These are phyloP conservation scores for Sebastes kiyomatsui DNA, from an alignment of 2,797 vertebrate genomes.

Conservation along the genomic window DNA sequence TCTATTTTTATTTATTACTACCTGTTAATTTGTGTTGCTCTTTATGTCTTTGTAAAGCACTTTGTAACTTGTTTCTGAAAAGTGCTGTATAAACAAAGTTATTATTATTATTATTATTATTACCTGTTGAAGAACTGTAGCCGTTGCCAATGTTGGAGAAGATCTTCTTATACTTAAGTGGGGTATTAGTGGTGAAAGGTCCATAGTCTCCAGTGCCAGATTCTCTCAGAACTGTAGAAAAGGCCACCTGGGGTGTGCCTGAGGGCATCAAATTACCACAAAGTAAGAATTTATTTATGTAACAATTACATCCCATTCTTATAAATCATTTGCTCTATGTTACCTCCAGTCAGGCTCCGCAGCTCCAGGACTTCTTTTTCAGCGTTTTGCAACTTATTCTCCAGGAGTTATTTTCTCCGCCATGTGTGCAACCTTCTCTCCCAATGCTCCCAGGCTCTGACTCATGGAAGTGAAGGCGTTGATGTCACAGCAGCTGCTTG, in stretches of 20 bases:
- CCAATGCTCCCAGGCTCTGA: constrained; percentile 24
- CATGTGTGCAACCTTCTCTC: constrained; percentile 43
- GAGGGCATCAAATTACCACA: not conserved
- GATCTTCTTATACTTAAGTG: constrained; percentile 51
- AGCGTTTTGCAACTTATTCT: constrained; percentile 24
- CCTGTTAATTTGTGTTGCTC: no score
- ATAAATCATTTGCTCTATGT: not conserved
- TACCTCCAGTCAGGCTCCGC: constrained; percentile 46
- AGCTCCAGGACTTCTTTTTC: constrained; percentile 48
- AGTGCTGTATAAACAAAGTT: no score
- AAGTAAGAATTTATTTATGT: not conserved
- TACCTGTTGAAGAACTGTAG: constrained; percentile 71
- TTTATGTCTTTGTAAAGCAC: no score
- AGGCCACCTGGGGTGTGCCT: constrained; percentile 45
- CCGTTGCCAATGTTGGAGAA: constrained; percentile 57
- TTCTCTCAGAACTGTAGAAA: constrained; percentile 54
- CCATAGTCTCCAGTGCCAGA: constrained; percentile 48
- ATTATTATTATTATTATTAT: no score
- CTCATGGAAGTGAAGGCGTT: not conserved
- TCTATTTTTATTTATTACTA: no score
- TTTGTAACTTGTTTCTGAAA: no score
- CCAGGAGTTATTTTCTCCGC: constrained; percentile 43
- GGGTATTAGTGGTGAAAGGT: constrained; percentile 30
- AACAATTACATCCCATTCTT: not conserved
- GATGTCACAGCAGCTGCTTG: not conserved